Base-by-base conservation (phyloP, 2,888 invertebrate genomes). In the Drosophila emarginata region DNA sequence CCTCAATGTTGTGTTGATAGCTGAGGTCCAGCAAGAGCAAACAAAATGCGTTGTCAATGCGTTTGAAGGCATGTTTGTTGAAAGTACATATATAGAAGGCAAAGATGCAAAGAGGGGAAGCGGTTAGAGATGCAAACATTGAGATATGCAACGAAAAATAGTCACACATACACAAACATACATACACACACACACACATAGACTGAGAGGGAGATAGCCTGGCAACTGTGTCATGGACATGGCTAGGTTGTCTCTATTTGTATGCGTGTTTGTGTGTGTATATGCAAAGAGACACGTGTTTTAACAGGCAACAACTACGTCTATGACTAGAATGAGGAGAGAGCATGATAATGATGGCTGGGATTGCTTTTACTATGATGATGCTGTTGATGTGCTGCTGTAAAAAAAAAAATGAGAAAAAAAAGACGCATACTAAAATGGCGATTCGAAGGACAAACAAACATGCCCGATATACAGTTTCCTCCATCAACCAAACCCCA, bases 401-500 rank as follows among this genome's bases (percentile, higher is more conserved):
- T 32, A 32, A 32, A 32, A 32, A 4, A 32, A 32, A 32, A 32
- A 32, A 9, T 2, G 0, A 28, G 61, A 67, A 70, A 87, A 79
- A 81, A 80, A 88, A 79, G 77, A 69, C 77, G 67, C 86, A 87
- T 72, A 77, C 78, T 79, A 67, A 87, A 82, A 79, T 76, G 77
- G 71, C 78, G 77, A 79, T 80, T 68, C 83, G 88, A 83, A 83
- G 82, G 88, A 88, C 82, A 83, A 77, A 73, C 88, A 88, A 86
- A 88, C 86, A 81, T 53, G 67, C 76, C 54, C 70, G 69, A 64
- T 50, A 69, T 57, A 73, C 70, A 75, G 40, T 54, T 40, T 63
- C 18, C 62, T 54, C 57, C 50, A 40, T 32, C 2, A 32, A 40
- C 40, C 26, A 52, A 39, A 18, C 1, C 54, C 15, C 39, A 61